phyloP scores from a whole-genome alignment of 1,140 invertebrate genomes.

The Leucophenga varia region DNA sequence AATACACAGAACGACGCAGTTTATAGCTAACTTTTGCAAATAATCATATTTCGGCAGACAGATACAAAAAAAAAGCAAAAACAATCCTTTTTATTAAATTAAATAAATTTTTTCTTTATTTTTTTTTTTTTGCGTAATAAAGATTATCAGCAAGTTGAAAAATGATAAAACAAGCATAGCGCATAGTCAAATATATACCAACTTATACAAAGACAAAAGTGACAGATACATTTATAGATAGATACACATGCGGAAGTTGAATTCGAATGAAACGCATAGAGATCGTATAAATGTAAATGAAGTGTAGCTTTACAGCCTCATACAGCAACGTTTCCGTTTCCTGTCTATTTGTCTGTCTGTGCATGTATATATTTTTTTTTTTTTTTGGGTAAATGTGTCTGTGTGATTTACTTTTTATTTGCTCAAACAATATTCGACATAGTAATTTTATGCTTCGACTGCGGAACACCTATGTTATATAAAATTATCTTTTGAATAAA shows the following conservation, averaged over 20 bases:
- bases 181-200: slow-evolving; percentile 31
- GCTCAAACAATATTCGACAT: slow-evolving; percentile 54
- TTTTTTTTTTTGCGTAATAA: slow-evolving; percentile 47
- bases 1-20: no score
- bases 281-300: slow-evolving; percentile 55
- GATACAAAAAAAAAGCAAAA: no score
- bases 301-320: slow-evolving; percentile 24
- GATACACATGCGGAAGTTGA: slow-evolving; percentile 7
- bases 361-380: no score
- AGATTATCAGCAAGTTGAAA: slow-evolving; percentile 43
- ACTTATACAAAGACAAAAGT: slow-evolving; percentile 3
- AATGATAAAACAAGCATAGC: slow-evolving; percentile 47
- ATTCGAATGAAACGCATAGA: no score
- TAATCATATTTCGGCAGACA: slow-evolving; percentile 7
- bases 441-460: slow-evolving; percentile 54
- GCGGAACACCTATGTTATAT: slow-evolving; percentile 53
- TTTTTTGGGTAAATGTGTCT: slow-evolving; percentile 15
- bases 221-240: slow-evolving; percentile 1
- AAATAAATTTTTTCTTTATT: no score
- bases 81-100: slow-evolving; percentile 44
- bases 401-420: slow-evolving; percentile 37
- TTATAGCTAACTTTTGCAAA: no score
- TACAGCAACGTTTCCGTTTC: no score
- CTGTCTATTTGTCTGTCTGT: slow-evolving; percentile 44
- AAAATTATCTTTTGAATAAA: slow-evolving; percentile 55